Conservation (phyloP, 2,888 invertebrate species). For the Eurois occulta region DNA sequence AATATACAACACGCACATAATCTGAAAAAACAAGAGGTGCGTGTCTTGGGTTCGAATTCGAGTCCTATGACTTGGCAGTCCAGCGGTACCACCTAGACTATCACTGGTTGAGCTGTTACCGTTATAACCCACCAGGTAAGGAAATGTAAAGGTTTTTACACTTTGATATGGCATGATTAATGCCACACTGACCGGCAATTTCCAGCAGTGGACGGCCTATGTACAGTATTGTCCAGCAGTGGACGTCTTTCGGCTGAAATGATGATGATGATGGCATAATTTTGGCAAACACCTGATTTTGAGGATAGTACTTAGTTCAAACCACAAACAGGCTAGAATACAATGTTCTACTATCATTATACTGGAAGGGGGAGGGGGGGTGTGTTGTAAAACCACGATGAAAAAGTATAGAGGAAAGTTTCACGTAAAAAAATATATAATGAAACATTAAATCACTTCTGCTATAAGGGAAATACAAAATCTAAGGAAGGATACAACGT, state of each 20-base stretch:
- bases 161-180: background rate
- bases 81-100: too few relatives aligned
- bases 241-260: too few relatives aligned
- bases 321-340: background rate
- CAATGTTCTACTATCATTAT: background rate
- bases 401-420: background rate
- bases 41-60: too few relatives aligned
- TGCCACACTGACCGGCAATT: too few relatives aligned
- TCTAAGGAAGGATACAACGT: constrained; percentile 5
- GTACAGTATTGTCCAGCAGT: too few relatives aligned
- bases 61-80: too few relatives aligned
- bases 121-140: too few relatives aligned
- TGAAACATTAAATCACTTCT: background rate
- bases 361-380: background rate
- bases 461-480: background rate
- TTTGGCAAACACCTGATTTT: background rate
- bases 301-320: too few relatives aligned
- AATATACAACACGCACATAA: too few relatives aligned
- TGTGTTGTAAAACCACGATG: background rate
- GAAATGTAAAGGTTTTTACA: background rate
- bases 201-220: too few relatives aligned
- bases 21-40: too few relatives aligned
- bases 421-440: background rate
- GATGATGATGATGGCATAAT: background rate
- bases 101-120: too few relatives aligned